A percentile compares a stretch with the other conserved stretches of the same genome.
phyloP scores from a whole-genome alignment of 2,888 invertebrate genomes.

The Agrochola lota region DNA sequence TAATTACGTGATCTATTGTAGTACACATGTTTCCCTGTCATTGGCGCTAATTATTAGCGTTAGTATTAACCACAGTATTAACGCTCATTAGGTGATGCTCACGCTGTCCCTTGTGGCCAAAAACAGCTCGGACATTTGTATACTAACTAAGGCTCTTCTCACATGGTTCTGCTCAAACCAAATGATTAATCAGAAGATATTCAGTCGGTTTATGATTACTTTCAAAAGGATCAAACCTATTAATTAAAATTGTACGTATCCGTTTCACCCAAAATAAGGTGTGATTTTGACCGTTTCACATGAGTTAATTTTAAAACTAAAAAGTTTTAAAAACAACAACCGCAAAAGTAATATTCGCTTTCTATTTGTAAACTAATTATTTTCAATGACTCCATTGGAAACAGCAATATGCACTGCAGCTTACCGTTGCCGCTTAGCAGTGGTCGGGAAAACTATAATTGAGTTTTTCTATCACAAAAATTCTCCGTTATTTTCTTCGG shows the following conservation, averaged over 20 bases:
- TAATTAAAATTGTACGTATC: conserved; percentile 8
- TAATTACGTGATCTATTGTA: conserved; percentile 40
- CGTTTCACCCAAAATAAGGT: neutral
- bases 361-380: conserved; percentile 48
- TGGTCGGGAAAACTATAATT: conserved; percentile 46
- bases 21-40: conserved; percentile 13
- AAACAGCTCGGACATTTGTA: conserved; percentile 2
- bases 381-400: conserved; percentile 33
- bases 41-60: conserved; percentile 50
- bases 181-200: neutral
- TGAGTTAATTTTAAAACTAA: conserved; percentile 26
- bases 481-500: conserved; percentile 33
- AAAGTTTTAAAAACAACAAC: conserved; percentile 8
- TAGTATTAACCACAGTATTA: conserved; percentile 18
- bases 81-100: conserved; percentile 35
- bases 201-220: neutral
- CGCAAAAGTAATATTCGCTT: conserved; percentile 11
- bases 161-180: neutral
- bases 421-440: conserved; percentile 24
- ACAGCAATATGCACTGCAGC: conserved; percentile 29
- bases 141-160: neutral
- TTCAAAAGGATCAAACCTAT: neutral
- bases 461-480: conserved; percentile 47
- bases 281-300: neutral
- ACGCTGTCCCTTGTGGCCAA: conserved; percentile 23